These are phyloP conservation scores for Marmota monax DNA, from an alignment of 2,113 vertebrate genomes.

Conservation along the genomic window DNA sequence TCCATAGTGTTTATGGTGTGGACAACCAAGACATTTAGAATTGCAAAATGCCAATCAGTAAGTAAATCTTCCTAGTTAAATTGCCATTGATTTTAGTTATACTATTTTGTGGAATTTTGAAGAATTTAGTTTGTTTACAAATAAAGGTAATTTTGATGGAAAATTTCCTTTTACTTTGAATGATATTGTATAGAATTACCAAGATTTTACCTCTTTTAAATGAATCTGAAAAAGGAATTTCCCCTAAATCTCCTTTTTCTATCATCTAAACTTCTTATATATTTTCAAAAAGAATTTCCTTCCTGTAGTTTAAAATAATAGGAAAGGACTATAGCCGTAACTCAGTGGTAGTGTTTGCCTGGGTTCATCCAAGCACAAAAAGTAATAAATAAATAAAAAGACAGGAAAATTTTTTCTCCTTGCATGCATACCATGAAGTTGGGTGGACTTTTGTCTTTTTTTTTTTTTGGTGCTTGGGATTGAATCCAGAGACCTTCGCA, in stretches of 20 bases:
- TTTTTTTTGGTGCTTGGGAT: background rate
- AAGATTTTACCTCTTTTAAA: conserved; percentile 34
- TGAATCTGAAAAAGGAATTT: conserved; percentile 22
- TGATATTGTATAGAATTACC: conserved; percentile 38
- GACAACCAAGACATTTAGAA: conserved; percentile 91
- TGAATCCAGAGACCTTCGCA: too few relatives aligned
- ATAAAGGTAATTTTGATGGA: conserved; percentile 25
- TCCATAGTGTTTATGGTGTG: conserved; percentile 94
- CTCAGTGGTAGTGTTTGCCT: background rate
- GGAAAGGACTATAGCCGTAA: background rate
- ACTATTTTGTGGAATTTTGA: conserved; percentile 50
- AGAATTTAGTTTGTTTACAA: conserved; percentile 57
- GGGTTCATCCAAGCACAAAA: background rate
- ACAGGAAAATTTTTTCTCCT: background rate
- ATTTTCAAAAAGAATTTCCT: conserved; percentile 29
- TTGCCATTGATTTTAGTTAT: conserved; percentile 36
- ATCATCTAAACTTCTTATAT: background rate
- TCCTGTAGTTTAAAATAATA: background rate
- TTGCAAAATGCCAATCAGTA: conserved; percentile 92
- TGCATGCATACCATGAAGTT: background rate
- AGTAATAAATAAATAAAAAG: background rate
- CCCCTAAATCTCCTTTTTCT: background rate
- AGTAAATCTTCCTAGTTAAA: conserved; percentile 82
- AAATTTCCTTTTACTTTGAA: conserved; percentile 43
- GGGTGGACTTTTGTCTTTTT: background rate